A percentile compares a stretch with the other conserved stretches of the same genome.
These are phyloP conservation scores for Scotopteryx bipunctaria DNA, from an alignment of 2,888 invertebrate genomes.

Conservation along the genomic window DNA sequence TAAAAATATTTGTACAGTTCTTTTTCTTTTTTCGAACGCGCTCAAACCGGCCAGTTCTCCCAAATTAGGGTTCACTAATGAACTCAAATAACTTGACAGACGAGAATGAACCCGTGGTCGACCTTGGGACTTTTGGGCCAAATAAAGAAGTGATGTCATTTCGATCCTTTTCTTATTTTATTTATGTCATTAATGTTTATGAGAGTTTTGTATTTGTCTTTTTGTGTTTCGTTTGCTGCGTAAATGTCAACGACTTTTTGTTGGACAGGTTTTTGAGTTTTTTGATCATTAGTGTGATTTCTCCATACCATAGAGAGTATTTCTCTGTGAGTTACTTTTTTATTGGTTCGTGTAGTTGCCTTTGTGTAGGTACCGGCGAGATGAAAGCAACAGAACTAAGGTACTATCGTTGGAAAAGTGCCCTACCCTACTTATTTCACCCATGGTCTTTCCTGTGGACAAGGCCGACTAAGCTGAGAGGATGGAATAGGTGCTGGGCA, in stretches of 20 bases:
- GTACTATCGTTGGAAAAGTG: too few relatives aligned
- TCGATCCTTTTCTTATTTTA: conserved; percentile 24
- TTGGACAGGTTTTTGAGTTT: not conserved
- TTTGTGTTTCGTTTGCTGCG: conserved; percentile 17
- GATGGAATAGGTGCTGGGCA: too few relatives aligned
- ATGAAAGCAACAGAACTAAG: too few relatives aligned
- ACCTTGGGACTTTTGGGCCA: conserved; percentile 40
- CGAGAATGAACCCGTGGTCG: conserved; percentile 28
- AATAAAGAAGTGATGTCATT: conserved; percentile 42
- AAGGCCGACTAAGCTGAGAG: too few relatives aligned
- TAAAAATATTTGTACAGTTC: conserved; percentile 31
- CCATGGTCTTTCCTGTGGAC: too few relatives aligned
- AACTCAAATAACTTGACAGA: conserved; percentile 42
- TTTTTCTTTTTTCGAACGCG: conserved; percentile 21
- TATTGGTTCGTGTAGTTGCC: too few relatives aligned
- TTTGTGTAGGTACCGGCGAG: too few relatives aligned
- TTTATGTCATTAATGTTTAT: conserved; percentile 30
- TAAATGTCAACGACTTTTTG: conserved; percentile 29
- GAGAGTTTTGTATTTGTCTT: conserved; percentile 21
- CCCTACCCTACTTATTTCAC: too few relatives aligned
- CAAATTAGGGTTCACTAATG: conserved; percentile 44
- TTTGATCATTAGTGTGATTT: not conserved
- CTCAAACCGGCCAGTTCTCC: conserved; percentile 21
- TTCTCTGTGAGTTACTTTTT: too few relatives aligned
- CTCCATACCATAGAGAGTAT: too few relatives aligned